These are phyloP conservation scores for Mesocentrotus franciscanus DNA, from an alignment of 53 echinoderm and acorn worm species.

Conservation along the genomic window DNA sequence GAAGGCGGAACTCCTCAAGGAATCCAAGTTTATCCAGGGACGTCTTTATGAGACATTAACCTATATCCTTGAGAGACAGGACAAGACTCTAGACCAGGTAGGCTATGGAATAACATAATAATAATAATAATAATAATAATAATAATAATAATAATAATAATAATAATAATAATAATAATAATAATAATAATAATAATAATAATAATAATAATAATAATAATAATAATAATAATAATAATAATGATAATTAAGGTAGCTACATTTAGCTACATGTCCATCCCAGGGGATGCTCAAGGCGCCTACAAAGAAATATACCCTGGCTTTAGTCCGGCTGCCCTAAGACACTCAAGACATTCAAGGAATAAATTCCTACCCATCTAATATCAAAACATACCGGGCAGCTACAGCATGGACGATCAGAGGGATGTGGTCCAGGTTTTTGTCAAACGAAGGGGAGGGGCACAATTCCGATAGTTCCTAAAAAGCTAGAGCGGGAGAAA, in stretches of 20 bases:
- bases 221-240: neutral
- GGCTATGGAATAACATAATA: neutral
- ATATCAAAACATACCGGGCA: too few relatives aligned
- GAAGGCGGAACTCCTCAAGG: constrained; percentile 92
- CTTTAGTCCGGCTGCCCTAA: too few relatives aligned
- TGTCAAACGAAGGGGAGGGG: neutral
- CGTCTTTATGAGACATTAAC: constrained; percentile 90
- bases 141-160: too few relatives aligned
- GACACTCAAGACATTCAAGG: too few relatives aligned
- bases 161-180: neutral
- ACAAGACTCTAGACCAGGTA: constrained; percentile 88
- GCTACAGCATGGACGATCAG: too few relatives aligned
- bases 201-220: neutral
- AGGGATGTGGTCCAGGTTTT: too few relatives aligned
- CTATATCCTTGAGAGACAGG: constrained; percentile 85
- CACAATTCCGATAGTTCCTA: neutral
- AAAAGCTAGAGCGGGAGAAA: too few relatives aligned
- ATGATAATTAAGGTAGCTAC: too few relatives aligned
- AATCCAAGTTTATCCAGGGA: constrained; percentile 88
- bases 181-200: neutral
- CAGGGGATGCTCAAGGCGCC: too few relatives aligned
- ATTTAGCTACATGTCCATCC: too few relatives aligned
- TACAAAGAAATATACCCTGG: too few relatives aligned
- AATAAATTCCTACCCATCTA: too few relatives aligned
- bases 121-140: neutral